These are phyloP conservation scores for Chionomys nivalis DNA, from an alignment of 2,113 vertebrate species.

Conservation along the genomic window DNA sequence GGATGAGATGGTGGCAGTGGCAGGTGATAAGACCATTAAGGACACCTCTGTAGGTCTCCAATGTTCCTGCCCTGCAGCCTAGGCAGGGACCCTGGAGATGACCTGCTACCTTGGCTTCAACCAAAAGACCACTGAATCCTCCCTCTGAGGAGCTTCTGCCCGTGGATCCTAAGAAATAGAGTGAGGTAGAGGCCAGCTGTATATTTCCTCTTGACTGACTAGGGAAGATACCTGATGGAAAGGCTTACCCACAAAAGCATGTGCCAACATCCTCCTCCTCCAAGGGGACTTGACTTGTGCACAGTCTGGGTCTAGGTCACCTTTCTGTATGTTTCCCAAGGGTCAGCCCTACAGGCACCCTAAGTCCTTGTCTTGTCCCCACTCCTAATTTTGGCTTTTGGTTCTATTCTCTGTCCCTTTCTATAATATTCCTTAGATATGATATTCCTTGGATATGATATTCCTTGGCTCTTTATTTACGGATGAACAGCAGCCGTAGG, in stretches of 20 bases:
- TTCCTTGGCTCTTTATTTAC: neutral
- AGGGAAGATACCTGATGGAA: neutral
- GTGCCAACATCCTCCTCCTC: accelerated
- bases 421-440: neutral
- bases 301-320: accelerated
- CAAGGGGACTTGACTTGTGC: neutral
- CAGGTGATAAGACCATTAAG: too few species aligned
- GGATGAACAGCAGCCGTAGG: neutral
- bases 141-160: too few species aligned
- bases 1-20: neutral
- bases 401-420: too few species aligned
- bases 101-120: neutral
- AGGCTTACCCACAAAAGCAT: neutral
- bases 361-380: neutral
- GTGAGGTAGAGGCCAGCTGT: neutral
- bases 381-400: neutral
- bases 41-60: too few species aligned
- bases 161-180: neutral
- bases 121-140: neutral
- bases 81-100: neutral
- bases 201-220: neutral
- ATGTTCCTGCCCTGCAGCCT: neutral
- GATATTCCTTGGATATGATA: neutral
- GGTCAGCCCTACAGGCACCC: too few species aligned
- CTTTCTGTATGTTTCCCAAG: neutral